phyloP scores from a whole-genome alignment of 2,113 vertebrate genomes.

The Psittacara wagleri region DNA sequence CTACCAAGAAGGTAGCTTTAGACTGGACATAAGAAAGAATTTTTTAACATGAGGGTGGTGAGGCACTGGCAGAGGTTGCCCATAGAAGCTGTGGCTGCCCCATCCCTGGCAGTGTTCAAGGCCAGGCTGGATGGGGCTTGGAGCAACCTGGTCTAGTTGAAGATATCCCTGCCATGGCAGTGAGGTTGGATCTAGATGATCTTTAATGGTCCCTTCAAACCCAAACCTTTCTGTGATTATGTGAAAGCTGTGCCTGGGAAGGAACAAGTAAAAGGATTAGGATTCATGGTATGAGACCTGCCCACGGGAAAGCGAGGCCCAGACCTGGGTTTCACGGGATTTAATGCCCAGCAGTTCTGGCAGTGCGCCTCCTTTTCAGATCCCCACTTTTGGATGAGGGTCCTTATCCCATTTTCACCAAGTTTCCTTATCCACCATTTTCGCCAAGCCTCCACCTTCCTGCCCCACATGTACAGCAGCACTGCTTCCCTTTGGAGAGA shows the following conservation, averaged over 20 bases:
- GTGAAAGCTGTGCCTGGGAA: neutral
- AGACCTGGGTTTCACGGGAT: neutral
- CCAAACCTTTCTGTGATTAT: neutral
- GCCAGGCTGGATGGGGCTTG: neutral
- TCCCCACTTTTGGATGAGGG: neutral
- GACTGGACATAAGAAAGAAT: neutral
- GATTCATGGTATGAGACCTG: neutral
- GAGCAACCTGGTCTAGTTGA: neutral
- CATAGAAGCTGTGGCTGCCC: neutral
- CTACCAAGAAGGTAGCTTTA: neutral
- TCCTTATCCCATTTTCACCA: neutral
- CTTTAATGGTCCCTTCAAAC: neutral
- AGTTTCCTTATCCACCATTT: neutral
- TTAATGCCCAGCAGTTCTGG: neutral
- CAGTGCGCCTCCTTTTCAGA: neutral
- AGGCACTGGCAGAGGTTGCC: neutral
- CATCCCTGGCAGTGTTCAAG: neutral
- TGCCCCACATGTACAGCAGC: neutral
- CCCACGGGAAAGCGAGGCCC: neutral
- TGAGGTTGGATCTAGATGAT: neutral
- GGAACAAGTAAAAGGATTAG: neutral
- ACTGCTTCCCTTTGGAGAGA: neutral
- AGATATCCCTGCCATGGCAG: neutral
- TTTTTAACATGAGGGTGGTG: neutral
- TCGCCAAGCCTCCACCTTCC: neutral